phyloP scores from a whole-genome alignment of 1,140 invertebrate species.

The Cylas formicarius region DNA sequence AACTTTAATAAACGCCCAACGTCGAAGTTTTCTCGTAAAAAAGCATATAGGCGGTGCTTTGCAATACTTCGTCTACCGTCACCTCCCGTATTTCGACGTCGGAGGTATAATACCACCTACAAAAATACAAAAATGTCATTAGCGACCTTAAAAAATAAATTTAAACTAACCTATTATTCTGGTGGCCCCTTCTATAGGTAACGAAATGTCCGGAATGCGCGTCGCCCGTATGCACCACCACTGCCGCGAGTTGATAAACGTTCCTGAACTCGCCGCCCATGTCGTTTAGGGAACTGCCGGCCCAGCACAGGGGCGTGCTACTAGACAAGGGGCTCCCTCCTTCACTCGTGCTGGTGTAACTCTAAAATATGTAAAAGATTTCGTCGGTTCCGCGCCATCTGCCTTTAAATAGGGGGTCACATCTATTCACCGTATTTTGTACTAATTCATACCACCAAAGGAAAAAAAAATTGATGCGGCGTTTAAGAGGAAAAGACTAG shows the following conservation, averaged over 20 bases:
- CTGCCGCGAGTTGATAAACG: constrained; percentile 68
- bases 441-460: too few relatives aligned
- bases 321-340: constrained; percentile 39
- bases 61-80: constrained; percentile 55
- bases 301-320: constrained; percentile 37
- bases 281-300: constrained; percentile 31
- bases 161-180: constrained; percentile 36
- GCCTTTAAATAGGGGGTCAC: too few relatives aligned
- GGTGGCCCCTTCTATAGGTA: constrained; percentile 72
- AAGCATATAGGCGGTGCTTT: constrained; percentile 57
- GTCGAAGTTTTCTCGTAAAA: constrained; percentile 54
- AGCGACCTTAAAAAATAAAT: constrained; percentile 5
- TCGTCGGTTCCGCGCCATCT: too few relatives aligned
- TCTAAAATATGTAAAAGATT: constrained; percentile 23
- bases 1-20: constrained; percentile 30
- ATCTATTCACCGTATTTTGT: too few relatives aligned
- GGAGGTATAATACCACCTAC: constrained; percentile 61
- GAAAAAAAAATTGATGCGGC: too few relatives aligned
- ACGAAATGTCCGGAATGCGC: constrained; percentile 86
- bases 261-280: constrained; percentile 40
- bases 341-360: constrained; percentile 40
- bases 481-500: too few relatives aligned
- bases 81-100: constrained; percentile 61
- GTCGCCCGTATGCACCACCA: constrained; percentile 84
- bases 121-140: constrained; percentile 12